These are phyloP conservation scores for Catharus fuscescens DNA, from an alignment of 2,113 vertebrate species.

Conservation along the genomic window DNA sequence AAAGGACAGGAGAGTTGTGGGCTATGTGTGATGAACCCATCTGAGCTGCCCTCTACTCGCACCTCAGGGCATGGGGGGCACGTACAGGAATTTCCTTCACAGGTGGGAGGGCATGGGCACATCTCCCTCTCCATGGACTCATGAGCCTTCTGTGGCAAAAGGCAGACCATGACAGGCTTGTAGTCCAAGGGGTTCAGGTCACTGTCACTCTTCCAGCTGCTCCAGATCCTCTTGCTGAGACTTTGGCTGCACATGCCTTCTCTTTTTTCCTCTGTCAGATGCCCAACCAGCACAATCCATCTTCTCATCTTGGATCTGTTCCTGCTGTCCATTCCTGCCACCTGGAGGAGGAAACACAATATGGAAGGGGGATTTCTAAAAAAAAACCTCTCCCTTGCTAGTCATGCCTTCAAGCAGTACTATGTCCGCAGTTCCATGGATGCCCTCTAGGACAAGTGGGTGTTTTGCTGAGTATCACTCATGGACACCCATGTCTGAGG, in stretches of 20 bases:
- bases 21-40: neutral
- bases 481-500: neutral
- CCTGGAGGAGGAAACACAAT: neutral
- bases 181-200: neutral
- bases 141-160: neutral
- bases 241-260: neutral
- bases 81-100: neutral
- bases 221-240: neutral
- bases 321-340: neutral
- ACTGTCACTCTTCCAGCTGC: neutral
- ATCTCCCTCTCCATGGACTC: neutral
- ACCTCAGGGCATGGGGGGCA: fast-evolving
- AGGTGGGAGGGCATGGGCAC: neutral
- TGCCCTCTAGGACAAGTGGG: neutral
- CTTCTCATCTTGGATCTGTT: neutral
- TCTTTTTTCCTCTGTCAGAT: neutral
- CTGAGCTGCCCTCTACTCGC: neutral
- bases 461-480: neutral
- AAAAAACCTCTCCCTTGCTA: neutral
- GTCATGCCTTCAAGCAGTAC: neutral
- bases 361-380: fast-evolving
- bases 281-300: neutral
- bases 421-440: neutral
- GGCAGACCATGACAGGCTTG: neutral
- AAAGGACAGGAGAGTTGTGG: neutral